A percentile compares a stretch with the other conserved stretches of the same genome.
Conservation (phyloP, 1,140 invertebrate genomes). For the Drosophila melanogaster region DNA sequence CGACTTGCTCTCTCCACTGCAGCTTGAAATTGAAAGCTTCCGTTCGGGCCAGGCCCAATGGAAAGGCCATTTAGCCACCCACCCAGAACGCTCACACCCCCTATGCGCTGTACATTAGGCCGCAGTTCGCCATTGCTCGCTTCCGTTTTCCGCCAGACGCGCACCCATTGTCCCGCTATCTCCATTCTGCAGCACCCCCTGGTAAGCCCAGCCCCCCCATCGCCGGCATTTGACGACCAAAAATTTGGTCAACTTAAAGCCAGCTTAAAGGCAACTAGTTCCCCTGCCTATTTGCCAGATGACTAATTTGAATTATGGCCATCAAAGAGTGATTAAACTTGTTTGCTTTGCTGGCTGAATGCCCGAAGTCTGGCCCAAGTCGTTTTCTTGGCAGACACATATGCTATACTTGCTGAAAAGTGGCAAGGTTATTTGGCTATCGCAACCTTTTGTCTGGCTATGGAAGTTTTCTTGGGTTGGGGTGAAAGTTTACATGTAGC, state of each 20-base stretch:
- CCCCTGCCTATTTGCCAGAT: constrained; percentile 67
- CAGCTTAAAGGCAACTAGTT: constrained; percentile 55
- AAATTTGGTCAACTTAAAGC: constrained; percentile 66
- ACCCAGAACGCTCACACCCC: constrained; percentile 31
- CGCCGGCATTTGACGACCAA: constrained; percentile 34
- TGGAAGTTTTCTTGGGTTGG: background rate
- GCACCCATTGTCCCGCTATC: constrained; percentile 33
- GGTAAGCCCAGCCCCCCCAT: background rate
- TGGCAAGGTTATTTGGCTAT: constrained; percentile 36
- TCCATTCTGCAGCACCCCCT: constrained; percentile 7
- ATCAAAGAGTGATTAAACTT: constrained; percentile 78
- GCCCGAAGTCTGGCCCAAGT: constrained; percentile 45
- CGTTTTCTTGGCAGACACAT: constrained; percentile 59
- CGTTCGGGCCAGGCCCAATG: constrained; percentile 51
- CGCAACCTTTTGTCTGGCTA: constrained; percentile 14
- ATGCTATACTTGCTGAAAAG: constrained; percentile 22
- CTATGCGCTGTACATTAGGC: constrained; percentile 71
- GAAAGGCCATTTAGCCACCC: constrained; percentile 66
- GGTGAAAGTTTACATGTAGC: constrained; percentile 4
- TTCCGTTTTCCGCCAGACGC: constrained; percentile 69
- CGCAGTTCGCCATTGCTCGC: constrained; percentile 66
- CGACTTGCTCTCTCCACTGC: constrained; percentile 51
- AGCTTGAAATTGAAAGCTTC: constrained; percentile 83
- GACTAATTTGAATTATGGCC: constrained; percentile 79
- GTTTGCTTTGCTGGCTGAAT: constrained; percentile 53